phyloP scores from a whole-genome alignment of 2,888 invertebrate genomes.

The Rotaria socialis region DNA sequence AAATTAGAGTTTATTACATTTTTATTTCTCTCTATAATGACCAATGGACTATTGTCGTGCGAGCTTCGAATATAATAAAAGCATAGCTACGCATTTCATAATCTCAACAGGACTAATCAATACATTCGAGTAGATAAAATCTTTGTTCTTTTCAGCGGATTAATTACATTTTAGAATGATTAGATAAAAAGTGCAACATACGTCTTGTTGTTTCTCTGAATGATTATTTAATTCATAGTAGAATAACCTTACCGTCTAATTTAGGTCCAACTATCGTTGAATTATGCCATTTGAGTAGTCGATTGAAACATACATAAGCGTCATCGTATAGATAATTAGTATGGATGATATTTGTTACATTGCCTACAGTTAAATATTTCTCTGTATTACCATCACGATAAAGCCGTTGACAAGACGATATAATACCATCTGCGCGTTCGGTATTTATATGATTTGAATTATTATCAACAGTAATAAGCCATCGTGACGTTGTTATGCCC shows the following conservation, averaged over 20 bases:
- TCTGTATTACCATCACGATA: background rate
- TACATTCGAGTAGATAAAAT: too few relatives aligned
- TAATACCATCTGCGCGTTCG: background rate
- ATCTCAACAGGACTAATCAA: too few relatives aligned
- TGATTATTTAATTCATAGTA: background rate
- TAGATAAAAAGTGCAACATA: background rate
- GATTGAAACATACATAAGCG: constrained; percentile 22
- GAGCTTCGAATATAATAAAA: too few relatives aligned
- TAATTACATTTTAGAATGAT: too few relatives aligned
- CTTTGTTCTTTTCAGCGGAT: too few relatives aligned
- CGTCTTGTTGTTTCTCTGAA: background rate
- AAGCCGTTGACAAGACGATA: constrained; percentile 12
- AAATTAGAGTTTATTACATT: background rate
- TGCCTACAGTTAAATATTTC: background rate
- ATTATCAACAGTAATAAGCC: background rate
- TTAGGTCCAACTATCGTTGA: background rate
- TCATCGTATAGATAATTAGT: background rate
- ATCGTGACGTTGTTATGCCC: background rate
- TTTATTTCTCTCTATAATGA: background rate
- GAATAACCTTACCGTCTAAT: background rate
- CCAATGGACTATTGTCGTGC: too few relatives aligned
- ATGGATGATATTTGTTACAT: background rate
- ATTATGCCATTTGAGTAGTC: constrained; percentile 26
- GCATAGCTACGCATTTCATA: too few relatives aligned
- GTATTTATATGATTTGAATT: background rate